Percentiles rank a stretch among this genome's conserved stretches.
Conservation (phyloP, 2,113 vertebrate genomes). For the Etheostoma spectabile region DNA sequence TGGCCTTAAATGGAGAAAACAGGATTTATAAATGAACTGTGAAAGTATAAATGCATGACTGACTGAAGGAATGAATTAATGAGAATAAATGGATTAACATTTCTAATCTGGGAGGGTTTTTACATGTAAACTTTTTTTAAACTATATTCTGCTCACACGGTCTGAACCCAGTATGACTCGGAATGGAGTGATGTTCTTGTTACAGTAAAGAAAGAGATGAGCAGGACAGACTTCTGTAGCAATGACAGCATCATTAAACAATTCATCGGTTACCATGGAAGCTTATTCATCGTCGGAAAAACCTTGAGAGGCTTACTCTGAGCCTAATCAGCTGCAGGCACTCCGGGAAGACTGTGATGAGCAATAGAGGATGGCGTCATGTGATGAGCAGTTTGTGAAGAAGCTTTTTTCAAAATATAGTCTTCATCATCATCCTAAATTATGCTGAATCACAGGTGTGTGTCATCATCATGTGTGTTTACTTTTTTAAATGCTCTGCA, state of each 20-base stretch:
- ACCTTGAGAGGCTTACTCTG: slow-evolving; percentile 59
- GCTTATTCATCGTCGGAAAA: slow-evolving; percentile 55
- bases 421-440: not conserved
- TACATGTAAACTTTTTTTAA: not conserved
- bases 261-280: slow-evolving; percentile 65
- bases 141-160: not conserved
- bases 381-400: slow-evolving; percentile 33
- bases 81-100: not conserved
- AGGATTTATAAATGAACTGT: no score
- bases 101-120: not conserved
- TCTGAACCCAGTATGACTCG: slow-evolving; percentile 39
- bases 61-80: not conserved
- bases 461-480: slow-evolving; percentile 2
- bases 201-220: slow-evolving; percentile 43
- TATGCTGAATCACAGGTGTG: slow-evolving; percentile 34
- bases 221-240: slow-evolving; percentile 4
- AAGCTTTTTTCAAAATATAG: slow-evolving; percentile 20
- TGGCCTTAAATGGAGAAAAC: no score
- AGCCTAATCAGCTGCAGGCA: slow-evolving; percentile 56
- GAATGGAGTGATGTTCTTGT: slow-evolving; percentile 38
- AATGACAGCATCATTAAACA: slow-evolving; percentile 47
- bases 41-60: not conserved
- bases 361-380: slow-evolving; percentile 59
- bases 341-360: slow-evolving; percentile 46
- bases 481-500: not conserved